Percentiles rank a stretch among this genome's conserved stretches.
Conservation (phyloP, 1,140 invertebrate genomes). For the Drosophila pseudoananassae region DNA sequence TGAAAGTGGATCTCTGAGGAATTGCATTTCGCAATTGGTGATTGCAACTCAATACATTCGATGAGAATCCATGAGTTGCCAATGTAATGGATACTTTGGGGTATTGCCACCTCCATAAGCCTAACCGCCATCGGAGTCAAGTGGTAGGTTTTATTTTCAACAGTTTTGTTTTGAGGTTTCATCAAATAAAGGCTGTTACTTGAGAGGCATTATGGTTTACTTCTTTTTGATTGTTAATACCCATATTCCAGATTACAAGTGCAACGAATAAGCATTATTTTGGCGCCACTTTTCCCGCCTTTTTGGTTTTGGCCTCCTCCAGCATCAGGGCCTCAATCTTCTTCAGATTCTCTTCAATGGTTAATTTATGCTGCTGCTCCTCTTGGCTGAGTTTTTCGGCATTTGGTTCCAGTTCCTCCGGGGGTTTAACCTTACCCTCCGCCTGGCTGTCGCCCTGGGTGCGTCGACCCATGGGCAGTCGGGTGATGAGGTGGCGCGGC, state of each 20-base stretch:
- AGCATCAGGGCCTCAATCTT: conserved; percentile 54
- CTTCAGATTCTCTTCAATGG: conserved; percentile 47
- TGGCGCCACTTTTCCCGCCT: not conserved
- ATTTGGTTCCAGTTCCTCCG: conserved; percentile 18
- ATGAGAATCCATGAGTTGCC: conserved; percentile 11
- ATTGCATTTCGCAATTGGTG: conserved; percentile 33
- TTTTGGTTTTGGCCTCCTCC: conserved; percentile 28
- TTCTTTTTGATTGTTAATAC: too few species aligned
- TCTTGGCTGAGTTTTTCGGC: conserved; percentile 15
- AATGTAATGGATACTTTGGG: conserved; percentile 41
- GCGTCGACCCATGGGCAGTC: conserved; percentile 58
- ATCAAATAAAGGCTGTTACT: conserved; percentile 1
- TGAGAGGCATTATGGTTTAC: not conserved
- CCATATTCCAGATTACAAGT: not conserved
- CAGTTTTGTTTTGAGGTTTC: conserved; percentile 39
- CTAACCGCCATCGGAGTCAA: conserved; percentile 28
- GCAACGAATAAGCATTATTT: not conserved
- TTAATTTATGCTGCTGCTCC: conserved; percentile 2
- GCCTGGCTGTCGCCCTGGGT: conserved; percentile 51
- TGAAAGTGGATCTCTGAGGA: conserved; percentile 52
- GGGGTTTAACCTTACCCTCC: conserved; percentile 6
- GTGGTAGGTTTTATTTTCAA: conserved; percentile 21
- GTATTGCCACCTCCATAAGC: conserved; percentile 14
- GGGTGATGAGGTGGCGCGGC: conserved; percentile 55
- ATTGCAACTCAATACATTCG: conserved; percentile 50